Base-by-base conservation (phyloP, 64 coral and sea anemone genomes). In the Hydrozoanthus tunicans region DNA sequence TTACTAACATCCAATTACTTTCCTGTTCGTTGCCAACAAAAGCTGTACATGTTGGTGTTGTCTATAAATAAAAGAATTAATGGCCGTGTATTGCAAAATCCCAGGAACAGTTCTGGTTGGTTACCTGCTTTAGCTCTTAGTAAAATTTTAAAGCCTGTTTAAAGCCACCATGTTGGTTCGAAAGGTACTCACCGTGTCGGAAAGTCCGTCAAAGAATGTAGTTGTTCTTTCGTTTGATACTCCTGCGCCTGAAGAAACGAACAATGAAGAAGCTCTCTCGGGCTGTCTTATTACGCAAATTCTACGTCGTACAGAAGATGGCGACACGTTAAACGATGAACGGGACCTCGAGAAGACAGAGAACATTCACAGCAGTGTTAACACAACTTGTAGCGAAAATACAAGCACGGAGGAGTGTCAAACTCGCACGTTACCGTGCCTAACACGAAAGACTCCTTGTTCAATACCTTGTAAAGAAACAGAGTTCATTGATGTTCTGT, bases 251-350 rank as follows among this genome's bases (percentile, higher is more conserved):
- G 80, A 64, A 0, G 5, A 65, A 52, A 17, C 11, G 0, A 7
- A 14, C 1, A 75, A 13, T 7, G 56, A 88, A 60, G 25, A 59
- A 7, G 69, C 69, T 11, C 84, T 74, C 61, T 74, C 69, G 8
- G 14, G n/a, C 6, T 88, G 69, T 54, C 69, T 88, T 6, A 26
- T 88, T 75, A 88, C 84, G 9, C 84, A 88, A 60, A 20, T 88
- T 88, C 52, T 60, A 20, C 24, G 59, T 26, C 24, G 69, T 9
- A 14, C 54, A 13, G 27, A 14, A 15, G 65, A 64, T 43, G 32
- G 32, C 9, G n/a, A 86, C 2, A 73, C 53, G 51, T 11, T n/a
- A 24, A 59, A 88, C 20, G 54, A 88, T 25, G 54, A 60, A 14
- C 9, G n/a, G 9, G 56, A 58, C 3, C 5, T 51, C 25, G 56